Percentiles rank a stretch among this genome's conserved stretches.
These are phyloP conservation scores for Potamarius usumacintae DNA, from an alignment of 2,113 vertebrate genomes.

Conservation along the genomic window DNA sequence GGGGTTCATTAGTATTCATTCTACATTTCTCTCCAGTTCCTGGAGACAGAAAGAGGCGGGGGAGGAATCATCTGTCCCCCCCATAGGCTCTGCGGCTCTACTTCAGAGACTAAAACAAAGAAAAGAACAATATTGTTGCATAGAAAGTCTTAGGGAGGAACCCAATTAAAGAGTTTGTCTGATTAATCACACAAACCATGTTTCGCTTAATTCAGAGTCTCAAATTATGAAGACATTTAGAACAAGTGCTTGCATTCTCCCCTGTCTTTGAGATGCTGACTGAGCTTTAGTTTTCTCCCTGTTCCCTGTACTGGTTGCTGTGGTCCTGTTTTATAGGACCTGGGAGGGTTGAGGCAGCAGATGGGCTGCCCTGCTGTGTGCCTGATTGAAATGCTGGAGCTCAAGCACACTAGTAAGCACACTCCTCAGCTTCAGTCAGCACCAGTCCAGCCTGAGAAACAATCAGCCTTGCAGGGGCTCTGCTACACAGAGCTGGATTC, in stretches of 20 bases:
- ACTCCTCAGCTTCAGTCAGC: conserved; percentile 80
- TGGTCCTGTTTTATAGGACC: conserved; percentile 67
- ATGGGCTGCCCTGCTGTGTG: conserved; percentile 91
- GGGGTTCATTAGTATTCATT: conserved; percentile 55
- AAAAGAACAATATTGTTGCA: conserved; percentile 15
- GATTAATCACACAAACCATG: neutral
- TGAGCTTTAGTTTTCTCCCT: neutral
- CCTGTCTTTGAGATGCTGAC: conserved; percentile 8
- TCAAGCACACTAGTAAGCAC: conserved; percentile 87
- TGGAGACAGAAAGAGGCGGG: conserved; percentile 29
- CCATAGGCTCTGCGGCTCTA: conserved; percentile 14
- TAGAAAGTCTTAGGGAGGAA: neutral
- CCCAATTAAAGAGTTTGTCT: neutral
- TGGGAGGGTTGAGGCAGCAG: conserved; percentile 87
- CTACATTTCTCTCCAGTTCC: conserved; percentile 45
- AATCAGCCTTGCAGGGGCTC: conserved; percentile 87
- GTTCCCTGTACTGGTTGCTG: conserved; percentile 7
- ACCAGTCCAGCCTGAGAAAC: conserved; percentile 73
- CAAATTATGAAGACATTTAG: neutral
- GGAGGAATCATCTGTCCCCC: conserved; percentile 22
- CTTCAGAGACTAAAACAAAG: conserved; percentile 36
- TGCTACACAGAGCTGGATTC: conserved; percentile 45
- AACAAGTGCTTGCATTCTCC: neutral
- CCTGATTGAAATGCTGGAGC: conserved; percentile 92
- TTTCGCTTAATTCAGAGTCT: neutral